Percentiles rank a stretch among this genome's conserved stretches.
These are phyloP conservation scores for Drosophila grimshawi DNA, from an alignment of 1,140 invertebrate genomes.

Conservation along the genomic window DNA sequence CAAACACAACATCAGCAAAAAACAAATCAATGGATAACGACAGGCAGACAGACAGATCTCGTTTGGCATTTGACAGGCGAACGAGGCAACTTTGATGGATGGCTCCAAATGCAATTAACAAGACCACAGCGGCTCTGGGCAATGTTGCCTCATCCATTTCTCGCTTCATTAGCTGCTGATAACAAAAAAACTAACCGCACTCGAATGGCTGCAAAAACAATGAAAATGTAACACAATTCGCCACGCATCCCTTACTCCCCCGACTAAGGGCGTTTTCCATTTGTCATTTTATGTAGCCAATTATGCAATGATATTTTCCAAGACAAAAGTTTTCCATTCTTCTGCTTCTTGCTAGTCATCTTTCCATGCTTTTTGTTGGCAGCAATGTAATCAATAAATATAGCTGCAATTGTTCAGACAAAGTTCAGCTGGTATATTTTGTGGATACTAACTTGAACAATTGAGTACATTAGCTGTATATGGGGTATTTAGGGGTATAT, in stretches of 20 bases:
- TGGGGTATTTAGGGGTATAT: too few species aligned
- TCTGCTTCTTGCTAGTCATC: conserved; percentile 16
- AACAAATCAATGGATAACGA: not conserved
- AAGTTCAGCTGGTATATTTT: conserved; percentile 49
- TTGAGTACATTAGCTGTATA: conserved; percentile 5
- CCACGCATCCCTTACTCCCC: not conserved
- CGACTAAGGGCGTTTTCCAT: not conserved
- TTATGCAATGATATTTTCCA: conserved; percentile 65
- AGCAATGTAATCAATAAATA: conserved; percentile 69
- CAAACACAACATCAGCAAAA: not conserved
- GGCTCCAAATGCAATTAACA: conserved; percentile 67
- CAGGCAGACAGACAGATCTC: conserved; percentile 13
- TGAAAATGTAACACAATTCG: conserved; percentile 19
- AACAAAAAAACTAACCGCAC: conserved; percentile 18
- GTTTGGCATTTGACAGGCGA: conserved; percentile 45
- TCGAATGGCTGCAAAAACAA: conserved; percentile 13
- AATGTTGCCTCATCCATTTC: conserved; percentile 64
- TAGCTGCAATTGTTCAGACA: conserved; percentile 53
- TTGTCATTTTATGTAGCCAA: conserved; percentile 58
- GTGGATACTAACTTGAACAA: conserved; percentile 1
- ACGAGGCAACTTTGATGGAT: conserved; percentile 56
- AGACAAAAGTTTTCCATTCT: conserved; percentile 52
- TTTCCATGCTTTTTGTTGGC: conserved; percentile 2
- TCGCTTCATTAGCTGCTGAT: conserved; percentile 72
- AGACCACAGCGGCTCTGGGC: conserved; percentile 15